Base-by-base conservation (phyloP, 1,140 invertebrate species). In the Tenebrio molitor region DNA sequence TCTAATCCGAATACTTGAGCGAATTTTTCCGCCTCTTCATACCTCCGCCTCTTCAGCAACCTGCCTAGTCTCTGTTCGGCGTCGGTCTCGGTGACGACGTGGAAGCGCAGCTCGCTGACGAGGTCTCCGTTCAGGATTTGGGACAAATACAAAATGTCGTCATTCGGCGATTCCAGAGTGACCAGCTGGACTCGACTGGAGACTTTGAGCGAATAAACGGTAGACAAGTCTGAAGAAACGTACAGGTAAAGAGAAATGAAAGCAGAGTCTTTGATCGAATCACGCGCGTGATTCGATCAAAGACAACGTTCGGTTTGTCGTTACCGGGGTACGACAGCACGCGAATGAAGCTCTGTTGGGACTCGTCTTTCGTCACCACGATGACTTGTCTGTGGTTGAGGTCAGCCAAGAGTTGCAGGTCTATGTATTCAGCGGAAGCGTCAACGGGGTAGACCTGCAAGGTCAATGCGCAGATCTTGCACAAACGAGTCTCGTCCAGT, bases 21-120 rank as follows among this genome's bases (percentile, higher is more conserved):
- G 65, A 78, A 79, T 6, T 73, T 39, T 75, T 81, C 79, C 2
- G 79, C 79, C 69, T 79, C 76, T 5, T 79, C 77, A 50, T 77
- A 78, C 36, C 69, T 44, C 7, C 68, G 66, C 41, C 72, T 75
- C 19, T 65, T 62, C 19, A 79, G 68, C 14, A 79, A 46, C 34
- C 74, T 62, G 23, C 68, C 41, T 1, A 79, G 42, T 46, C 75
- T 70, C 16, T 69, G 25, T 71, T 77, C 75, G 1, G 79, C 75
- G 7, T 76, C 46, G 0, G 77, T 76, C 70, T 79, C 74, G 29
- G 34, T 65, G 25, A 81, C 53, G 12, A 41, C 29, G 42, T 77
- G 74, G 21, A 79, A 17, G 39, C 78, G 62, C 17, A 80, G 16
- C 53, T 79, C 75, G 2, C 3, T 15, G 5, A 80, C 36, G 0